Evolutionary conservation across 2,113 vertebrate genomes (phyloP).

Genomic region (Anguilla rostrata): DNA sequence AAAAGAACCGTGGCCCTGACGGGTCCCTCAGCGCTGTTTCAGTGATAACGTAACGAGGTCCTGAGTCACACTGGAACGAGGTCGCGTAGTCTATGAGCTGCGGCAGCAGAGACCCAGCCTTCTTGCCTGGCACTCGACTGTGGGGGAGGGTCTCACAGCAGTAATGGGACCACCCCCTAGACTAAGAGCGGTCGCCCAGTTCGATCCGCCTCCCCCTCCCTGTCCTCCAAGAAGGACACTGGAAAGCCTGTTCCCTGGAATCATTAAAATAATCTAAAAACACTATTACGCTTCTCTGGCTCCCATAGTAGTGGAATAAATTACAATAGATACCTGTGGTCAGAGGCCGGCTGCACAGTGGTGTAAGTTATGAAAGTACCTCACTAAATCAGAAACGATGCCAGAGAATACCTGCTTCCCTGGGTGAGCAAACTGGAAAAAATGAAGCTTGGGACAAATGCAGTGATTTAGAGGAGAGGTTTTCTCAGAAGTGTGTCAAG

Average conservation of each 20-base stretch:
- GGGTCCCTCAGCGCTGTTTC: slow-evolving; percentile 38
- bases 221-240: background rate
- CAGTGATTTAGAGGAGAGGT: background rate
- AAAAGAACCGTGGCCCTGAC: slow-evolving; percentile 34
- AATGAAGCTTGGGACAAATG: background rate
- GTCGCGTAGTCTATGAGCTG: slow-evolving; percentile 53
- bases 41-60: slow-evolving; percentile 46
- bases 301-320: background rate
- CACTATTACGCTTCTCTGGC: background rate
- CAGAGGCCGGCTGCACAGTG: background rate
- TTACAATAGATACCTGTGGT: background rate
- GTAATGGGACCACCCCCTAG: background rate
- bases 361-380: background rate
- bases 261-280: background rate
- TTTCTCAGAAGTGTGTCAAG: background rate
- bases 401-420: background rate
- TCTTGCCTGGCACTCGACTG: background rate
- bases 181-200: no score
- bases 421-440: background rate
- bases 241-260: background rate
- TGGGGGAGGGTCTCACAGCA: slow-evolving; percentile 3
- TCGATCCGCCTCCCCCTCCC: background rate
- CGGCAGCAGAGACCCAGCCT: background rate
- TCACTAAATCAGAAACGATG: background rate
- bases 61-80: slow-evolving; percentile 49